Conservation (phyloP, 2,888 invertebrate species). For the Eristalis pertinax region DNA sequence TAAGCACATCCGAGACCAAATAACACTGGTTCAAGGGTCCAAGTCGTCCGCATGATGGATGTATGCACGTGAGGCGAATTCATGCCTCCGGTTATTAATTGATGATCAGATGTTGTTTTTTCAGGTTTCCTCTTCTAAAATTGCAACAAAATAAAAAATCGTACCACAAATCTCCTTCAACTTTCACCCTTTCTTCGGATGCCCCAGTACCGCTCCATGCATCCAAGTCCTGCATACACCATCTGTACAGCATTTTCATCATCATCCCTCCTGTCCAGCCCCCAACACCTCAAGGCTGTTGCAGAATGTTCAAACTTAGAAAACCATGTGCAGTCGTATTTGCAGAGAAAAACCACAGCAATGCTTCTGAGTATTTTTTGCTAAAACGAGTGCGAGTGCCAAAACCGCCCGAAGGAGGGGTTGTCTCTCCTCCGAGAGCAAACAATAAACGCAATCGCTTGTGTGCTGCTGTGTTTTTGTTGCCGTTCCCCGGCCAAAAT, state of each 20-base stretch:
- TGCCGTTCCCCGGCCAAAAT: not conserved
- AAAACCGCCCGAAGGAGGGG: conserved; percentile 34
- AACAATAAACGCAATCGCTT: conserved; percentile 16
- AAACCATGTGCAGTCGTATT: not conserved
- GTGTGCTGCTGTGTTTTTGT: conserved; percentile 7
- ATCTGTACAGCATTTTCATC: conserved; percentile 4
- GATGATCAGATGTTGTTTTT: not conserved
- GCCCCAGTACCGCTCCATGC: not conserved
- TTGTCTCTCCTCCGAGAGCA: conserved; percentile 14
- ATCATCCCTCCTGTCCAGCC: not conserved
- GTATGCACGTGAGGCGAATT: no score
- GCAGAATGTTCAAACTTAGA: conserved; percentile 7
- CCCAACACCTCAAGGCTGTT: not conserved
- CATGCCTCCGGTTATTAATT: not conserved
- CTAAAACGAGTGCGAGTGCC: conserved; percentile 44
- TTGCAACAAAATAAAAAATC: not conserved
- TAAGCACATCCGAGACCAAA: no score
- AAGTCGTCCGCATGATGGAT: no score
- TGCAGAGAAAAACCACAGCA: conserved; percentile 38
- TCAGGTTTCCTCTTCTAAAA: not conserved
- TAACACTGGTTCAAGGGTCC: no score
- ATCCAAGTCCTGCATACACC: no score
- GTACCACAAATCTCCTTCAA: conserved; percentile 15
- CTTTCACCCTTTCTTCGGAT: not conserved
- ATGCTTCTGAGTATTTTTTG: conserved; percentile 36